phyloP scores from a whole-genome alignment of 1,140 invertebrate genomes.

The Drosophila suzukii region DNA sequence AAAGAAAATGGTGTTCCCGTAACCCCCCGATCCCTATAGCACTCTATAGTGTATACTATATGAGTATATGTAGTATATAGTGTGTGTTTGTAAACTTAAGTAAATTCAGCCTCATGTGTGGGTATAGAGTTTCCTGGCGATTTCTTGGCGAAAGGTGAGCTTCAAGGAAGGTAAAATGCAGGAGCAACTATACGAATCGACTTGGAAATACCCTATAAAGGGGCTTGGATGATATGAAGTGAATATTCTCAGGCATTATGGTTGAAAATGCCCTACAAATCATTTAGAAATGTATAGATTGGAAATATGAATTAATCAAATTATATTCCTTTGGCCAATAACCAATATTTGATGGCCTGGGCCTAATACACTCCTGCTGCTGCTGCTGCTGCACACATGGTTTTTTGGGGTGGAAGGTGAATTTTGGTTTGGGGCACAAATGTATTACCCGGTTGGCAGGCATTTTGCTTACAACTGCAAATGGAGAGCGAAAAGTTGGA shows the following conservation, averaged over 20 bases:
- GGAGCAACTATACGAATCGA: not conserved
- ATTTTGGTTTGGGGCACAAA: slow-evolving; percentile 5
- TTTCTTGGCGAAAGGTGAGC: not conserved
- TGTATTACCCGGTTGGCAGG: slow-evolving; percentile 49
- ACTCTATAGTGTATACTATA: not conserved
- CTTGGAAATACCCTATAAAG: not conserved
- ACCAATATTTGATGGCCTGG: not conserved
- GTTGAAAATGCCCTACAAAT: too few relatives aligned
- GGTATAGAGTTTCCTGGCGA: not conserved
- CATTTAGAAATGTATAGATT: too few relatives aligned
- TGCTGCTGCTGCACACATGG: not conserved
- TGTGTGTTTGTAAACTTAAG: slow-evolving; percentile 20
- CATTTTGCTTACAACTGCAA: slow-evolving; percentile 59
- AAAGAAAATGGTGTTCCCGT: slow-evolving; percentile 50
- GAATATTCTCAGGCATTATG: too few relatives aligned
- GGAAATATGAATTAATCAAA: too few relatives aligned
- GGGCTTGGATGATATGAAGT: too few relatives aligned
- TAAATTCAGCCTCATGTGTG: slow-evolving; percentile 2
- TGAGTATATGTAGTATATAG: not conserved
- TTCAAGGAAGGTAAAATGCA: not conserved
- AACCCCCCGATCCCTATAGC: not conserved
- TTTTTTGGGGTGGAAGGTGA: not conserved
- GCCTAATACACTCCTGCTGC: slow-evolving; percentile 6
- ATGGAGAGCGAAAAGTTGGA: slow-evolving; percentile 45
- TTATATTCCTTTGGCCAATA: not conserved